These are phyloP conservation scores for Lepus timidus DNA, from an alignment of 2,113 vertebrate species.

Conservation along the genomic window DNA sequence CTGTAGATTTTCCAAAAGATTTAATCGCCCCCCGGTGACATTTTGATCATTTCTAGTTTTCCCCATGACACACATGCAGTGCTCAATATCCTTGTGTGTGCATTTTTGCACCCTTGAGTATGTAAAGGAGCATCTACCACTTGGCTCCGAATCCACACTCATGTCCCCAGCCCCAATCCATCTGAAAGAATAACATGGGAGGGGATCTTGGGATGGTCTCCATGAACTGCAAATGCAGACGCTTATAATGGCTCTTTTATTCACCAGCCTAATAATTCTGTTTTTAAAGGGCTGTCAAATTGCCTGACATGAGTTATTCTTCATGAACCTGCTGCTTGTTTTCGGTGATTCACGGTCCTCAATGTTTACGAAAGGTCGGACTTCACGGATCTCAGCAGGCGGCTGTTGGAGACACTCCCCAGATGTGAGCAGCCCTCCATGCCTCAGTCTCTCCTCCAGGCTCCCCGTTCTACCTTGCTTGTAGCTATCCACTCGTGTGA, in stretches of 20 bases:
- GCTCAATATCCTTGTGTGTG: not conserved
- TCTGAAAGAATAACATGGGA: not conserved
- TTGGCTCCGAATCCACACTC: not conserved
- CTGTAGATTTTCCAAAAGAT: not conserved
- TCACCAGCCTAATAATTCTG: constrained; percentile 64
- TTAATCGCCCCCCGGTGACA: not conserved
- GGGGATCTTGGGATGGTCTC: not conserved
- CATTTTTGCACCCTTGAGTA: not conserved
- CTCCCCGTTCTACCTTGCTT: not conserved
- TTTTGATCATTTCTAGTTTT: not conserved
- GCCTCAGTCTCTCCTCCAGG: not conserved
- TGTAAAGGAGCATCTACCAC: not conserved
- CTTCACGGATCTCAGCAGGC: not conserved
- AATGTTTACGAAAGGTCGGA: constrained; percentile 6
- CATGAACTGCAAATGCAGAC: constrained; percentile 12
- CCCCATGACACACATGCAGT: not conserved
- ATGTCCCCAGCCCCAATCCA: not conserved
- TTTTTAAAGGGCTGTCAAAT: constrained; percentile 69
- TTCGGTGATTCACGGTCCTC: not conserved
- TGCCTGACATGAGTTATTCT: constrained; percentile 43
- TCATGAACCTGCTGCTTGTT: constrained; percentile 57
- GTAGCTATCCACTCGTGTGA: not conserved
- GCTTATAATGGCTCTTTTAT: constrained; percentile 45
- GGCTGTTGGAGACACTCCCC: not conserved
- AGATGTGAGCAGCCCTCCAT: not conserved